Evolutionary conservation across 2,888 invertebrate species (phyloP).

Genomic region (Mystacides longicornis): DNA sequence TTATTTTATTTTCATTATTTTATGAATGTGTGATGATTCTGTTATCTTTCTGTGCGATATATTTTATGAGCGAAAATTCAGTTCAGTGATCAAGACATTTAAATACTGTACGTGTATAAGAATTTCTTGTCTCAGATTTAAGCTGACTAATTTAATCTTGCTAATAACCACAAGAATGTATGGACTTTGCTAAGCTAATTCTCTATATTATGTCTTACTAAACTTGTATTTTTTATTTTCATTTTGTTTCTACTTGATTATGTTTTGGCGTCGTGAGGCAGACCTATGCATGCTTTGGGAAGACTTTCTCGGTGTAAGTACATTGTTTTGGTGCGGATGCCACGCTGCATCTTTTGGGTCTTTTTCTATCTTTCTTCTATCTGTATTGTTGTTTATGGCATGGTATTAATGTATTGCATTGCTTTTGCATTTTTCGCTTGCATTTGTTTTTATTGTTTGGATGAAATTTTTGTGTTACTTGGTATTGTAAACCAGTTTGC

Average conservation of each 20-base stretch:
- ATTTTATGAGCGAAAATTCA: no score
- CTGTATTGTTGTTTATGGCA: not conserved
- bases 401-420: not conserved
- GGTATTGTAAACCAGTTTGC: not conserved
- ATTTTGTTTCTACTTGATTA: no score
- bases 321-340: conserved; percentile 20
- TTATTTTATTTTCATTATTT: no score
- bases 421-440: conserved; percentile 6
- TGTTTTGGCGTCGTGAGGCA: conserved; percentile 32
- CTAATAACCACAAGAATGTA: no score
- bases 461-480: not conserved
- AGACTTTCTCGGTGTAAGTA: conserved; percentile 88
- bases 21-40: no score
- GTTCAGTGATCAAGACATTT: no score
- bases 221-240: no score
- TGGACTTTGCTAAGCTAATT: conserved; percentile 4
- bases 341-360: not conserved
- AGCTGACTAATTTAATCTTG: no score
- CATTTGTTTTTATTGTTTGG: not conserved
- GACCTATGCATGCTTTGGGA: conserved; percentile 86
- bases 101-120: no score
- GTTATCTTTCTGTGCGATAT: no score
- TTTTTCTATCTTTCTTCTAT: not conserved
- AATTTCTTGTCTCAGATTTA: no score
- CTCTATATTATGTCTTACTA: conserved; percentile 5